Base-by-base conservation (phyloP, 2,888 invertebrate genomes). In the Cephus pulcher region DNA sequence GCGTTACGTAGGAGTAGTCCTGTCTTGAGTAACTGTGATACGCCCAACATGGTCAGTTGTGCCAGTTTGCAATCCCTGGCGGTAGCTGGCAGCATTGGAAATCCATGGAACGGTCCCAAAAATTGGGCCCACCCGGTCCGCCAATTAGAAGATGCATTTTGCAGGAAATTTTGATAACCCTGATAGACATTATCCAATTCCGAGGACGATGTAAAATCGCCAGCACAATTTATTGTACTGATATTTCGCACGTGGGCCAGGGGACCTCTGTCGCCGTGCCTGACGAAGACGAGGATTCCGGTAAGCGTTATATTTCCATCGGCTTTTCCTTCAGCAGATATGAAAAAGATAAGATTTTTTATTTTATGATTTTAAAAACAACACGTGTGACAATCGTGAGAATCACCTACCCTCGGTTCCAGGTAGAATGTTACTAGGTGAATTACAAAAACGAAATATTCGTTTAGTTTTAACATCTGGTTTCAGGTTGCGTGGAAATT, bases 181-280 rank as follows among this genome's bases (percentile, higher is more conserved):
- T 89, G 88, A 75, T 90, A 90, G 33, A 87, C 78, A 34, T 75
- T 85, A 40, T 90, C 89, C 74, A 90, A 79, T 35, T 89, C 88
- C 0, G 88, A 83, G 73, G 80, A 81, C 4, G 82, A 76, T 74
- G 80, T 84, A n/a, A 91, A 86, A 73, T 94, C 93, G 69, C 90
- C 93, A 70, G 95, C 95, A 90, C 98, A 98, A 82, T 97, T 95
- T 32, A 98, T 93, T 76, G 94, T 94, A 75, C 95, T 95, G 69
- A 97, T 95, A 80, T 96, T 96, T 76, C 95, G 94, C 1, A 98
- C 94, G 88, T 97, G 96, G 12, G 96, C 95, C 82, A 98, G 93
- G 0, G 98, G 97, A 0, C 98, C 97, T 75, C 98, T 93, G 90
- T 98, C 98, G 0, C 98, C 98, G 89, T 98, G 98, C 30, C 98